Conservation (phyloP, 1,140 invertebrate species). For the Contarinia nasturtii region DNA sequence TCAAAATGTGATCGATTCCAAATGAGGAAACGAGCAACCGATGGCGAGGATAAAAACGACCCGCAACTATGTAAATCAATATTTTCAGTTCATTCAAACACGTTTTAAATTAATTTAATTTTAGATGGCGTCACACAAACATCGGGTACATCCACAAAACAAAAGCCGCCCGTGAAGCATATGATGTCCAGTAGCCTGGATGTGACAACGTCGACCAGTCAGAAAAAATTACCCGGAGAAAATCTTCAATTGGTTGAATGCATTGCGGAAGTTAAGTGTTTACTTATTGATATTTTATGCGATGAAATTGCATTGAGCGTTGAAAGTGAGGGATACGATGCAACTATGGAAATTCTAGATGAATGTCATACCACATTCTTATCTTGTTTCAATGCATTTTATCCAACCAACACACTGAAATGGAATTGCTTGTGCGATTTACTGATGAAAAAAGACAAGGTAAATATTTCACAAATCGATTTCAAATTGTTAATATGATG, state of each 20-base stretch:
- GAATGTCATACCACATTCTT: constrained; percentile 84
- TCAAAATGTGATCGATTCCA: background rate
- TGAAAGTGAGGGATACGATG: constrained; percentile 24
- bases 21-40: background rate
- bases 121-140: background rate
- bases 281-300: constrained; percentile 67
- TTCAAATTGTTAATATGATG: background rate
- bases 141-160: background rate
- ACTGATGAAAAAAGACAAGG: constrained; percentile 57
- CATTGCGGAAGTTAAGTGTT: constrained; percentile 64
- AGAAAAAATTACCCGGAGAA: constrained; percentile 42
- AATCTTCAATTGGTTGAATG: constrained; percentile 62
- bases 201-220: constrained; percentile 12
- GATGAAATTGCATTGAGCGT: constrained; percentile 39
- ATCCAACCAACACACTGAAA: constrained; percentile 80
- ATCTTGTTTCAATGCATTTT: constrained; percentile 87
- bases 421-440: constrained; percentile 83
- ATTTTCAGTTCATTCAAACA: background rate
- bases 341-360: constrained; percentile 54
- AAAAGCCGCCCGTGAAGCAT: background rate
- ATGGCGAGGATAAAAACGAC: background rate
- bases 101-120: background rate
- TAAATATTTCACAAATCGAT: constrained; percentile 15
- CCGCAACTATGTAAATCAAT: background rate
- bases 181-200: background rate